Evolutionary conservation across 2,113 vertebrate species (phyloP), one percentile per base, ranked within the genome.

Genomic region (Rhodinocichla rosea): DNA sequence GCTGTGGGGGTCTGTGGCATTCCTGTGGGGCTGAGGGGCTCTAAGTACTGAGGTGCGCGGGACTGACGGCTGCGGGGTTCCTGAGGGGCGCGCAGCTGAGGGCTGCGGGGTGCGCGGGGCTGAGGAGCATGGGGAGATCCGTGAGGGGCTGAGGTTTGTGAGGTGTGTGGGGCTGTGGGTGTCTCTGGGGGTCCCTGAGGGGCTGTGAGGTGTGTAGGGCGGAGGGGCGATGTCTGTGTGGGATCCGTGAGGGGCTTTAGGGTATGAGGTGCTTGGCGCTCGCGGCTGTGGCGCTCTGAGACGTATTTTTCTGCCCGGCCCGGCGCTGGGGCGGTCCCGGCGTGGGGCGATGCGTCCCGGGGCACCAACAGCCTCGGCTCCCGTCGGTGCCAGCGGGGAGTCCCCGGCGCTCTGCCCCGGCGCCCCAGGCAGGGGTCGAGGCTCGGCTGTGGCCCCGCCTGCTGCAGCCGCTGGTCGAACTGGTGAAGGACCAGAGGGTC

Each of bases 391-490:
- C n/a, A 13, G 40, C 22, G 17, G 9, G 22, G 63, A 17, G 47
- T 13, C 49, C 7, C n/a, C 18, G 32, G 60, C 47, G 39, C 30
- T 6, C 18, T 14, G 10, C 42, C 42, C 10, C 33, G 30, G 39
- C 3, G 5, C 9, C 57, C 57, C 3, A 6, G 20, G 23, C 65
- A 3, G 28, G 42, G 50, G 3, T 47, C 12, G 45, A 22, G 42
- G 13, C 42, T 40, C 19, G 50, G 40, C 50, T 40, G 65, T 32
- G 1, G 13, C 45, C 1, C 6, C 7, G 4, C 24, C 45, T 24
- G 35, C 19, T 27, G 3, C 18, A 49, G 0, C 12, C 3, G 1
- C 44, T 26, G 10, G 15, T 37, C 1, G 33, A 14, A 11, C 14
- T 23, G 67, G 57, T 26, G 63, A 53, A 30, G 49, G 47, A 40